Conservation (phyloP, 2,888 invertebrate species). For the Norana najaformis region DNA sequence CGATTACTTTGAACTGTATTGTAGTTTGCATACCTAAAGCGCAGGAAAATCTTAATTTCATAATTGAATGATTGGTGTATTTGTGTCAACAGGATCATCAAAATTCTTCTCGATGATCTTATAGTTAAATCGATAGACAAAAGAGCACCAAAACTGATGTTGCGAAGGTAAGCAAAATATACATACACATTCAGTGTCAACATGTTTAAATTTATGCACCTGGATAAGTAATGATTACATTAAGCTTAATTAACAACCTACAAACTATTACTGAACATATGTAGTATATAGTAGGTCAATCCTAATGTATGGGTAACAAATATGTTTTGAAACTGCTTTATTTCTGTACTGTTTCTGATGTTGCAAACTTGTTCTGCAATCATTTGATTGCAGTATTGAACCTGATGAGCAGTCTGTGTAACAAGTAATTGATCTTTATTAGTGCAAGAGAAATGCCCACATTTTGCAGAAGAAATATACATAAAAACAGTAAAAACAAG, state of each 20-base stretch:
- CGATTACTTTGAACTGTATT: not conserved
- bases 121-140: constrained; percentile 91
- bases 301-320: not conserved
- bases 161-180: constrained; percentile 60
- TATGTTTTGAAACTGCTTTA: not conserved
- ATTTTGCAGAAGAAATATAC: no score
- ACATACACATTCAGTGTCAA: not conserved
- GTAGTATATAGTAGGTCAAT: not conserved
- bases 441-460: no score
- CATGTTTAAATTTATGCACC: no score
- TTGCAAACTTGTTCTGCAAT: no score
- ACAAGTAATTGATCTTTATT: no score
- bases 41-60: not conserved
- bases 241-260: not conserved
- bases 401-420: no score
- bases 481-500: no score
- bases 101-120: constrained; percentile 78
- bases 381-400: no score
- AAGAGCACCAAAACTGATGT: constrained; percentile 89
- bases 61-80: not conserved
- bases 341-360: not conserved
- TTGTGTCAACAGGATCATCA: constrained; percentile 52
- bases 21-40: not conserved
- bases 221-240: not conserved
- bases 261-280: not conserved